A percentile compares a stretch with the other conserved stretches of the same genome.
Conservation (phyloP, 2,113 vertebrate species). For the Tetrao urogallus region DNA sequence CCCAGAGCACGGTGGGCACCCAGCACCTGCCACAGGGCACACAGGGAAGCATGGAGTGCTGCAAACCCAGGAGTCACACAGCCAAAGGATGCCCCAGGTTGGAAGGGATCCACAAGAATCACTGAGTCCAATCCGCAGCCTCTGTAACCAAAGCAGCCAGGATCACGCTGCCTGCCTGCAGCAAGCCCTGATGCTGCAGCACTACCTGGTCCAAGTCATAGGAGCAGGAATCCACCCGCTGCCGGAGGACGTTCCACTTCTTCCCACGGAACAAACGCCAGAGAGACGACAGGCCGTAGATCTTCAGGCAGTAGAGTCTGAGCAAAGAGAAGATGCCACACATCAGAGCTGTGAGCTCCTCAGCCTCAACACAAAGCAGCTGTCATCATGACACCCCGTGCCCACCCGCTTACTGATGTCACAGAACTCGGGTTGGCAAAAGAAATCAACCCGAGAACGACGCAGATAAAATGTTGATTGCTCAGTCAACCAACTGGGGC, state of each 20-base stretch:
- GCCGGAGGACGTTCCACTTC: constrained; percentile 97
- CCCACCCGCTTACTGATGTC: rapidly evolving
- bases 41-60: not conserved
- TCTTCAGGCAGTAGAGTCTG: constrained; percentile 95
- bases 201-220: constrained; percentile 97
- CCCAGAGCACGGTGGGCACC: not conserved
- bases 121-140: not conserved
- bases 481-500: not conserved
- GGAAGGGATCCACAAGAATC: not conserved
- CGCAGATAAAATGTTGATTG: not conserved
- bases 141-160: not conserved
- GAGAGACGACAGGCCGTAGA: constrained; percentile 92
- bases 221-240: constrained; percentile 96
- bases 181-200: rapidly evolving
- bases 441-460: not conserved
- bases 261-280: constrained; percentile 98
- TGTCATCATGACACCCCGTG: not conserved
- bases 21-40: not conserved
- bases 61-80: not conserved
- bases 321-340: not conserved
- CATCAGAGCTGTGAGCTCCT: not conserved
- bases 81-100: not conserved
- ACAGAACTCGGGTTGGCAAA: not conserved
- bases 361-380: not conserved
- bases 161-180: rapidly evolving